Conservation (phyloP, 2,797 vertebrate genomes). For the Spinus pinus region DNA sequence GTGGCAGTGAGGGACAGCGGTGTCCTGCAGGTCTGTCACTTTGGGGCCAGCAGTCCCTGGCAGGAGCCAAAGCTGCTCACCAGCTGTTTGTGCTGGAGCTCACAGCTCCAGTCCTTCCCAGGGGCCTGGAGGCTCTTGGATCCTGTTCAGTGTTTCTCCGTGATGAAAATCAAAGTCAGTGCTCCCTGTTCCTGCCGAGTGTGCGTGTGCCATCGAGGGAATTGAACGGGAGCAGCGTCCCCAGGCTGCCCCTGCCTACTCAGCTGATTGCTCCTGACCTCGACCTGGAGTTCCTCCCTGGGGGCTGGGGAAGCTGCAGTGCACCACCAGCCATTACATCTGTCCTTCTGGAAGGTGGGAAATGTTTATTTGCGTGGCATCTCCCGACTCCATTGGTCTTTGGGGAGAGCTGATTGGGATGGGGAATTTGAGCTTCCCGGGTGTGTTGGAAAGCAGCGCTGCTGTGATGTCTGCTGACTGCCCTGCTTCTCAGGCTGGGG, state of each 20-base stretch:
- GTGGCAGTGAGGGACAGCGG: neutral
- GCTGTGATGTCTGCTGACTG: neutral
- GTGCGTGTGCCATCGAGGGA: neutral
- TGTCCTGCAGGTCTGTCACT: neutral
- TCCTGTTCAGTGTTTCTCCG: neutral
- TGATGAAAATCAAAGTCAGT: conserved; percentile 21
- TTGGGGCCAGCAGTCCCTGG: neutral
- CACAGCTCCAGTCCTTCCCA: neutral
- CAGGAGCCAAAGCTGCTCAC: neutral
- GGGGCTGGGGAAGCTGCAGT: neutral
- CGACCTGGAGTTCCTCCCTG: neutral
- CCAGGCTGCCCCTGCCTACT: neutral
- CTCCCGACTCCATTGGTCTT: neutral
- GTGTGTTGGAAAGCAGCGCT: neutral
- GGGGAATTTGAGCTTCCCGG: fast-evolving
- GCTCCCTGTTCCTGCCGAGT: neutral
- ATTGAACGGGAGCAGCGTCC: neutral
- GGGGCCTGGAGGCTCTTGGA: neutral
- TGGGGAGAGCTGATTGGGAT: neutral
- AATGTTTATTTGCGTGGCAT: neutral
- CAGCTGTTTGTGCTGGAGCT: neutral
- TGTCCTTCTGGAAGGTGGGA: neutral
- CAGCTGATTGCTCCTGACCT: conserved; percentile 20
- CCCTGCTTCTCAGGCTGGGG: neutral
- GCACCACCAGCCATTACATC: neutral